Evolutionary conservation across 2,797 vertebrate genomes (phyloP), one percentile per base, ranked within the genome.

Genomic region (Rhinella marina): DNA sequence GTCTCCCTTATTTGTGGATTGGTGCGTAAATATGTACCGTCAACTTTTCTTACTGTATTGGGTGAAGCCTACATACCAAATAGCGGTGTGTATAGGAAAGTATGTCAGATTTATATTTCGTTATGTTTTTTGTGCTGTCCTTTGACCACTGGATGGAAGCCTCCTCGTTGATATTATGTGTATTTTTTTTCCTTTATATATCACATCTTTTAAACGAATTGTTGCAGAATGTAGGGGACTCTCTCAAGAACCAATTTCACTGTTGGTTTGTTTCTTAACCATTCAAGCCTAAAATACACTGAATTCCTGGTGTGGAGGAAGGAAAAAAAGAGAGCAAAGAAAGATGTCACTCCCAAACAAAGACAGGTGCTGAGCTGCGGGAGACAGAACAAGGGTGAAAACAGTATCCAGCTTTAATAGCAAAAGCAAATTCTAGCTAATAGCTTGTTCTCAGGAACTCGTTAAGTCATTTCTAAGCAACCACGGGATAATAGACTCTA

Each of bases 261-360:
- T 97, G 98, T 97, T 99, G 97, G 98, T 98, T 99, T 98, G 97
- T 96, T 99, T 96, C 97, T 97, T 96, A 99, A 96, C 96, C 97
- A 97, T 96, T 98, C 97, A 97, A 97, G 97, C 98, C 97, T 96
- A 97, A 99, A 99, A 99, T 97, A 97, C 96, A 96, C 97, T 95
- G 93, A 98, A 99, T 99, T 99, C 98, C 97, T 97, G 95, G 97
- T 97, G 96, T 80, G 88, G 88, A 86, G 54, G 97, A 98, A 97
- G 97, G 96, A 96, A 95, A 96, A 59, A 98, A 97, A 98, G 97
- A 99, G 98, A 84, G 70, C 59, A 64, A 89, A 89, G 80, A 99
- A 98, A 98, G 97, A 96, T 98, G 98, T 99, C 97, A 98, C 97
- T 98, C 95, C 96, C 95, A 98, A 98, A 99, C 97, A 99, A 99